phyloP scores from a whole-genome alignment of 2,113 vertebrate genomes.

The Trachemys scripta region DNA sequence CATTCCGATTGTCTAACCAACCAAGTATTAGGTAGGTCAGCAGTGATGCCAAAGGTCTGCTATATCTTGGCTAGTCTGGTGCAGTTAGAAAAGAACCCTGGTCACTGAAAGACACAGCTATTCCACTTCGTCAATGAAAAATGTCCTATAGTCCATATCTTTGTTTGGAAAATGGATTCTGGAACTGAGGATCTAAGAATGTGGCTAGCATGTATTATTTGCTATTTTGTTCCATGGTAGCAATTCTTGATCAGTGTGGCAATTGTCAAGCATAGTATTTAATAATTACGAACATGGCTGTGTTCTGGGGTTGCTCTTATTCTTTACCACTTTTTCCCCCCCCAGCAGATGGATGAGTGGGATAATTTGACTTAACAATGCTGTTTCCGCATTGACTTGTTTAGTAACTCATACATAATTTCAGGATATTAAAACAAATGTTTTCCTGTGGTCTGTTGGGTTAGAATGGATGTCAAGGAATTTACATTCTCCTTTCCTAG shows the following conservation, averaged over 20 bases:
- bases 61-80: conserved; percentile 28
- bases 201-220: conserved; percentile 27
- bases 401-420: background rate
- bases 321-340: background rate
- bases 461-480: background rate
- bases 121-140: conserved; percentile 10
- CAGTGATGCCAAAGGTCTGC: background rate
- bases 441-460: background rate
- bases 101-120: conserved; percentile 25
- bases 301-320: background rate
- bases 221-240: conserved; percentile 22
- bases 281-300: background rate
- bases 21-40: conserved; percentile 54
- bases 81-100: conserved; percentile 9
- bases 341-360: background rate
- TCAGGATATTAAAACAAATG: background rate
- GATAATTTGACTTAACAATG: background rate
- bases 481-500: background rate
- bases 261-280: conserved; percentile 50
- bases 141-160: background rate
- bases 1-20: conserved; percentile 35
- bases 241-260: background rate
- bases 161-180: conserved; percentile 19
- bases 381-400: background rate
- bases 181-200: conserved; percentile 45